phyloP scores from a whole-genome alignment of 2,113 vertebrate species.

The Otolemur garnettii region DNA sequence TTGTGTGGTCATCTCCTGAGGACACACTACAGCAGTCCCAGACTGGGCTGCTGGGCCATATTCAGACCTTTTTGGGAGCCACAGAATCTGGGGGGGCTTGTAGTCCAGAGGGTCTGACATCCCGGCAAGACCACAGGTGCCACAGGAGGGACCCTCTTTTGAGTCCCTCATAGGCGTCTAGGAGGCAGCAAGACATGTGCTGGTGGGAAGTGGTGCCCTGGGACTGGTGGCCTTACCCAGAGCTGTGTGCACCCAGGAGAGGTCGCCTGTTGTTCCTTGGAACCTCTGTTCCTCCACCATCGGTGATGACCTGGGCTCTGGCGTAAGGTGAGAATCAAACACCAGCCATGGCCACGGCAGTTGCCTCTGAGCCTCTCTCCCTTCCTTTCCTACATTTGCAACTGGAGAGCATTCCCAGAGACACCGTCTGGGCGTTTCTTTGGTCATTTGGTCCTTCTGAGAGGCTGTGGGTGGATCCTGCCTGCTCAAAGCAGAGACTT shows the following conservation, averaged over 20 bases:
- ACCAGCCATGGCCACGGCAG: fast-evolving
- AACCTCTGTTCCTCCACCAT: not conserved
- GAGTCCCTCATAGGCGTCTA: fast-evolving
- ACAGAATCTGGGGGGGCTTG: not conserved
- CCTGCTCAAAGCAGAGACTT: not conserved
- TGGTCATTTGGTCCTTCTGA: not conserved
- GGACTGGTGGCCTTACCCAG: not conserved
- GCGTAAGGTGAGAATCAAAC: not conserved
- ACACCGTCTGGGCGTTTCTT: not conserved
- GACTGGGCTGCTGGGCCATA: not conserved
- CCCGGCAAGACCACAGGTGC: not conserved
- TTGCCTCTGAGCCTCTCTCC: fast-evolving
- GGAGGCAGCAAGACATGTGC: fast-evolving
- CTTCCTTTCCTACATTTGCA: too few species aligned
- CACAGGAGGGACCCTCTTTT: fast-evolving
- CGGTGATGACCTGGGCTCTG: not conserved
- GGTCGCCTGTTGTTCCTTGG: not conserved
- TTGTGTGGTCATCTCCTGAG: too few species aligned
- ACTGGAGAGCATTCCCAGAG: not conserved
- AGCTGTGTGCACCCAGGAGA: not conserved
- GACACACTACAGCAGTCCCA: too few species aligned
- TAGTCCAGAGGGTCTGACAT: fast-evolving
- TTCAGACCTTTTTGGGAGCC: not conserved
- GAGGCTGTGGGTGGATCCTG: not conserved
- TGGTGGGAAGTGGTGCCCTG: not conserved